These are phyloP conservation scores for Nettapus auritus DNA, from an alignment of 2,113 vertebrate species.

Conservation along the genomic window DNA sequence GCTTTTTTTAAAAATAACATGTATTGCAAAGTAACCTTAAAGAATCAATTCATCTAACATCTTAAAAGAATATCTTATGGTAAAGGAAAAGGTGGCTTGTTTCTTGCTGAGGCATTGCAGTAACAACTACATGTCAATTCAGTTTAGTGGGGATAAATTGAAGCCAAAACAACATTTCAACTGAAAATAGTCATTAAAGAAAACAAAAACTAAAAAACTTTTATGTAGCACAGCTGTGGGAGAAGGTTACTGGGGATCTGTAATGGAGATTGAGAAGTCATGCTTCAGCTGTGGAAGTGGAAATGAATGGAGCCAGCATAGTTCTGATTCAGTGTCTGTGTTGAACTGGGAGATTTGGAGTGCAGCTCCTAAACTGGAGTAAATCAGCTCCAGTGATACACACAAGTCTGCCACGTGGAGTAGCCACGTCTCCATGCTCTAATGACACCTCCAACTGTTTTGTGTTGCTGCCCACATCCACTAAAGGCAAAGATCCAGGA, in stretches of 20 bases:
- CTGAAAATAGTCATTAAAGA: not conserved
- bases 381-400: not conserved
- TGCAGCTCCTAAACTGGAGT: not conserved
- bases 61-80: not conserved
- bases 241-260: not conserved
- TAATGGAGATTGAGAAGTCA: not conserved
- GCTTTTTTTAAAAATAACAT: not conserved
- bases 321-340: not conserved
- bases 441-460: not conserved
- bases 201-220: not conserved
- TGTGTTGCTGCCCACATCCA: not conserved
- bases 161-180: not conserved
- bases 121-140: not conserved
- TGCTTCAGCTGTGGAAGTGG: not conserved
- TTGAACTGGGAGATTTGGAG: not conserved
- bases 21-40: not conserved
- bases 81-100: not conserved
- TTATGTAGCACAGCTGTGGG: not conserved
- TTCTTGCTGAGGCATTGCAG: not conserved
- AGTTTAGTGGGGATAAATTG: not conserved
- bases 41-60: not conserved
- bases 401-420: not conserved
- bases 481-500: not conserved
- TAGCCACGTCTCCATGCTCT: rapidly evolving
- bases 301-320: not conserved